Conservation (phyloP, 2,888 invertebrate species). For the Agrilus cyanescens region DNA sequence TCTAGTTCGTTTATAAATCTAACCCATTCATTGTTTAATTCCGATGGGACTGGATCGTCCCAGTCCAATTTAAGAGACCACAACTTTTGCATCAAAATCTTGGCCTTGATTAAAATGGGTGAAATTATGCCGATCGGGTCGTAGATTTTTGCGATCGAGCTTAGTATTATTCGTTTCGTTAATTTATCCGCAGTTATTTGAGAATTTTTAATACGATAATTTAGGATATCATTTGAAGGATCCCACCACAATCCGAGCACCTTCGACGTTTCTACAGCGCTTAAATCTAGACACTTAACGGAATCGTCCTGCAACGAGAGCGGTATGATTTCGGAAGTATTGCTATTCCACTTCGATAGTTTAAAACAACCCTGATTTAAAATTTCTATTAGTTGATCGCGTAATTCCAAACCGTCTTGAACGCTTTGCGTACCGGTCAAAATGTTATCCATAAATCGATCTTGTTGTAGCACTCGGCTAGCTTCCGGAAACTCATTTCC, state of each 20-base stretch:
- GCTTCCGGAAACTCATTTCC: slow-evolving; percentile 3
- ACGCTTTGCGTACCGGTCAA: slow-evolving; percentile 6
- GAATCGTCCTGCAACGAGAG: no score
- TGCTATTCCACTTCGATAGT: slow-evolving; percentile 1
- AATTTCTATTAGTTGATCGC: neutral
- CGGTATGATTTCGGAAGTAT: no score
- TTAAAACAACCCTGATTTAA: slow-evolving; percentile 5
- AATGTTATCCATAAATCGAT: slow-evolving; percentile 15
- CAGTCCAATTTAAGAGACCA: slow-evolving; percentile 5
- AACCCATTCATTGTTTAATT: neutral
- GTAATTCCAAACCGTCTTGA: slow-evolving; percentile 3
- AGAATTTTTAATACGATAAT: slow-evolving; percentile 9
- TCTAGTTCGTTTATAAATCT: neutral
- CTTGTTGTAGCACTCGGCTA: slow-evolving; percentile 5
- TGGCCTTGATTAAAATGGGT: neutral
- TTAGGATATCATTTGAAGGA: no score
- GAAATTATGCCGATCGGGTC: slow-evolving; percentile 13
- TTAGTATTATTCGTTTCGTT: slow-evolving; percentile 4
- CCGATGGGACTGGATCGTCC: slow-evolving; percentile 3
- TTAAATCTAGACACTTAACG: no score
- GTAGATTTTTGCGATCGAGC: slow-evolving; percentile 4
- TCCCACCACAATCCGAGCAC: no score
- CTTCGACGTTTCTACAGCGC: no score
- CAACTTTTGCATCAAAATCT: slow-evolving; percentile 6
- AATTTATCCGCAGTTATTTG: slow-evolving; percentile 4